phyloP scores from a whole-genome alignment of 2,797 vertebrate genomes.

The Ptychadena robeensis region DNA sequence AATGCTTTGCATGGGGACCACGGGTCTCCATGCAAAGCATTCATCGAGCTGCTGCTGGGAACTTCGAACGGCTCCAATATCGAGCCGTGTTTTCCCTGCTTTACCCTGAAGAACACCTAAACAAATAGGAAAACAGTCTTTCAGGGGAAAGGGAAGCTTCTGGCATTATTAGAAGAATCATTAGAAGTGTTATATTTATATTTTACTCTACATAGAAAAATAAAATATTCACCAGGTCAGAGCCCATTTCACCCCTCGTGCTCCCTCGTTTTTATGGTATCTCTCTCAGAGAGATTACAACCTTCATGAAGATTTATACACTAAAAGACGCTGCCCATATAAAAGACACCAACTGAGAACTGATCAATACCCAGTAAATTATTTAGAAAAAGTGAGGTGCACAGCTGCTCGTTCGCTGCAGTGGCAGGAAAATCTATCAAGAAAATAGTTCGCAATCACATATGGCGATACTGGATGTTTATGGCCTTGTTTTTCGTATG shows the following conservation, averaged over 20 bases:
- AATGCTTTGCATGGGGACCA: too few species aligned
- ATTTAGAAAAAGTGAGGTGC: conserved; percentile 1
- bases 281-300: neutral
- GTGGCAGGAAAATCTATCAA: neutral
- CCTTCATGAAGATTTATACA: neutral
- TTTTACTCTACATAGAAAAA: neutral
- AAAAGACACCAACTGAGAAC: conserved; percentile 12
- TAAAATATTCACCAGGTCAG: neutral
- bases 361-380: conserved; percentile 35
- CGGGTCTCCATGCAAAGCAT: too few species aligned
- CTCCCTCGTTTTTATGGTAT: too few species aligned
- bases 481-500: neutral
- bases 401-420: neutral
- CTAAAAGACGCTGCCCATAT: conserved; percentile 1
- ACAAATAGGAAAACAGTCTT: too few species aligned
- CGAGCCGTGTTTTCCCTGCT: too few species aligned
- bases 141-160: too few species aligned
- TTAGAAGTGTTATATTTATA: neutral
- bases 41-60: too few species aligned
- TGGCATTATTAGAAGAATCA: too few species aligned
- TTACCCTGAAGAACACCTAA: too few species aligned
- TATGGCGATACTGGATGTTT: neutral
- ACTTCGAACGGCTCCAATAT: too few species aligned
- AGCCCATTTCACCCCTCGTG: neutral
- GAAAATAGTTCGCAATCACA: neutral